Conservation (phyloP, 2,888 invertebrate genomes). For the Neoascia interrupta region DNA sequence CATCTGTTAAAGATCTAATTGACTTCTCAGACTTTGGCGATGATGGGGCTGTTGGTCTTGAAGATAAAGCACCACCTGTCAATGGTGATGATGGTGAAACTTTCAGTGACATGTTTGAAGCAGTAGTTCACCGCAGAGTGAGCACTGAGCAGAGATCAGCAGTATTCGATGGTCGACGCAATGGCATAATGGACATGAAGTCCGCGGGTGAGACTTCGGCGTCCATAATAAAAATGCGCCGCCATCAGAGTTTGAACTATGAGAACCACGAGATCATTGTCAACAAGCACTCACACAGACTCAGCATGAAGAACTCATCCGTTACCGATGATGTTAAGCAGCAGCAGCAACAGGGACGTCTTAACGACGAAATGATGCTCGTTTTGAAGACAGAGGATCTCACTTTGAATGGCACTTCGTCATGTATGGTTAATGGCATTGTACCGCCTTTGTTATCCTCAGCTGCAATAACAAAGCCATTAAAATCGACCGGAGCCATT, state of each 20-base stretch:
- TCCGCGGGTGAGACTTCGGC: conserved; percentile 58
- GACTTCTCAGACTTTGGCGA: conserved; percentile 78
- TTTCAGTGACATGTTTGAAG: conserved; percentile 71
- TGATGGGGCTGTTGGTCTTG: conserved; percentile 69
- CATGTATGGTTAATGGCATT: conserved; percentile 26
- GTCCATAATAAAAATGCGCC: conserved; percentile 70
- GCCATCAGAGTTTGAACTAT: conserved; percentile 78
- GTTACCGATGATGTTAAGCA: conserved; percentile 70
- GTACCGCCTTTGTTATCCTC: conserved; percentile 12
- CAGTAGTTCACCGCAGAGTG: conserved; percentile 76
- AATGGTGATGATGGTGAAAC: conserved; percentile 52
- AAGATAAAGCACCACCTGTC: conserved; percentile 37
- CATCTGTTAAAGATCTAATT: conserved; percentile 75
- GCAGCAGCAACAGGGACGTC: conserved; percentile 56
- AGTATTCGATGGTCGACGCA: conserved; percentile 78
- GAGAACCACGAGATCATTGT: conserved; percentile 79
- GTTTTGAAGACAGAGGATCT: conserved; percentile 76
- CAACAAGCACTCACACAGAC: conserved; percentile 71
- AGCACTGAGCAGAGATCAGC: conserved; percentile 77
- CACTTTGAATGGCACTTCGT: conserved; percentile 71
- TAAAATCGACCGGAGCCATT: conserved; percentile 89
- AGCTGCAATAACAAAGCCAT: conserved; percentile 78
- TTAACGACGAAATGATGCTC: conserved; percentile 73
- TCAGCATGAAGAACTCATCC: conserved; percentile 69
- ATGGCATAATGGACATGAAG: conserved; percentile 77